Evolutionary conservation across 2,888 invertebrate genomes (phyloP).

Genomic region (Apoda limacodes): DNA sequence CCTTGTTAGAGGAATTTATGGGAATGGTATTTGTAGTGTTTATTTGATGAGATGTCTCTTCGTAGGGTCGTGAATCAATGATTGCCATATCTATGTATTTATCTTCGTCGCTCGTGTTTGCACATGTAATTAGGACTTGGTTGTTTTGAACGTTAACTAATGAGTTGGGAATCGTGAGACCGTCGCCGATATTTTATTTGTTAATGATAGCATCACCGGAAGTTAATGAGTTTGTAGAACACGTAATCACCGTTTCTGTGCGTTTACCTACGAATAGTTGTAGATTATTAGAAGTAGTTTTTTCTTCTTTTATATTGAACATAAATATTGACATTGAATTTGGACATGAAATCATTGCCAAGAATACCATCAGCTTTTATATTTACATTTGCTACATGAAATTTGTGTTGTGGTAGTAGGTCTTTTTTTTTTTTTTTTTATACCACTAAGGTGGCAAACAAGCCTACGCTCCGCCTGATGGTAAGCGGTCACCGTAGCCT

Average conservation of each 20-base stretch:
- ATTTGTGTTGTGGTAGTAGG: constrained; percentile 21
- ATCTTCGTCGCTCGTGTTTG: constrained; percentile 15
- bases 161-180: constrained; percentile 21
- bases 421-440: too few relatives aligned
- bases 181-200: constrained; percentile 18
- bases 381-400: constrained; percentile 22
- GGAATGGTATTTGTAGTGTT: not conserved
- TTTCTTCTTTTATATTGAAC: constrained; percentile 23
- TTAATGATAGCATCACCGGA: constrained; percentile 19
- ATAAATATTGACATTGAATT: constrained; percentile 23
- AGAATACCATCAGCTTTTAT: constrained; percentile 22
- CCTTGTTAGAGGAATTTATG: constrained; percentile 13
- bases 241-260: constrained; percentile 22
- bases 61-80: constrained; percentile 5
- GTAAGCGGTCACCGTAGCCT: too few relatives aligned
- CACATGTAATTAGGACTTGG: constrained; percentile 17
- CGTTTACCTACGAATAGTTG: constrained; percentile 16
- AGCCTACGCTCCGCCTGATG: too few relatives aligned
- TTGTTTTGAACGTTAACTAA: constrained; percentile 18
- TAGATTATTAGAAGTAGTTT: constrained; percentile 2
- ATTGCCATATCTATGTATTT: too few relatives aligned
- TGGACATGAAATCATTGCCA: constrained; percentile 26
- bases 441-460: too few relatives aligned
- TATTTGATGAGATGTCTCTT: not conserved
- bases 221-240: constrained; percentile 13